phyloP scores from a whole-genome alignment of 2,797 vertebrate genomes.

The Podargus strigoides region DNA sequence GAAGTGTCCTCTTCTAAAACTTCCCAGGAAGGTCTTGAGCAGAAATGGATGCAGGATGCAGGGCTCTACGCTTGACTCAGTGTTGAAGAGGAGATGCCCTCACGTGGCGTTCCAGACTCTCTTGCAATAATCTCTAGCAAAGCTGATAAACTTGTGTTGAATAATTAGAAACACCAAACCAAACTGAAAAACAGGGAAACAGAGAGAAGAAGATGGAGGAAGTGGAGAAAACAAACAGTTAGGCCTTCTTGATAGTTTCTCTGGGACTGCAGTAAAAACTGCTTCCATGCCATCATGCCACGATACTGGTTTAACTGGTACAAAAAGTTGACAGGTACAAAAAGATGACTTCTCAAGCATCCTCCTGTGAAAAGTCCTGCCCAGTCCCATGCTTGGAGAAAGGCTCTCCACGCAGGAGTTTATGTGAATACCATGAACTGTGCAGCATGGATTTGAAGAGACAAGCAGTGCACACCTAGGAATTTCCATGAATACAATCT shows the following conservation, averaged over 20 bases:
- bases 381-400: background rate
- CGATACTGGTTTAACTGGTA: background rate
- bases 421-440: background rate
- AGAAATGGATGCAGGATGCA: background rate
- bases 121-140: background rate
- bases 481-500: background rate
- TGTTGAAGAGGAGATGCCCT: background rate
- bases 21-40: constrained; percentile 25
- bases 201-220: background rate
- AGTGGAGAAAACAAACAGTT: background rate
- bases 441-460: background rate
- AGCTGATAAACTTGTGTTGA: background rate
- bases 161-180: background rate
- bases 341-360: background rate
- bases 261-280: background rate
- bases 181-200: background rate
- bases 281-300: background rate
- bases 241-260: background rate
- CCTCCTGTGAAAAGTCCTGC: background rate
- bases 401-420: background rate
- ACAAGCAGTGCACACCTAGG: background rate
- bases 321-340: background rate
- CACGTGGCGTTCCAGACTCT: background rate
- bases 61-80: background rate
- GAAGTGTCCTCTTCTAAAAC: background rate